Conservation (phyloP, 1,140 invertebrate genomes). For the Ooceraea biroi region DNA sequence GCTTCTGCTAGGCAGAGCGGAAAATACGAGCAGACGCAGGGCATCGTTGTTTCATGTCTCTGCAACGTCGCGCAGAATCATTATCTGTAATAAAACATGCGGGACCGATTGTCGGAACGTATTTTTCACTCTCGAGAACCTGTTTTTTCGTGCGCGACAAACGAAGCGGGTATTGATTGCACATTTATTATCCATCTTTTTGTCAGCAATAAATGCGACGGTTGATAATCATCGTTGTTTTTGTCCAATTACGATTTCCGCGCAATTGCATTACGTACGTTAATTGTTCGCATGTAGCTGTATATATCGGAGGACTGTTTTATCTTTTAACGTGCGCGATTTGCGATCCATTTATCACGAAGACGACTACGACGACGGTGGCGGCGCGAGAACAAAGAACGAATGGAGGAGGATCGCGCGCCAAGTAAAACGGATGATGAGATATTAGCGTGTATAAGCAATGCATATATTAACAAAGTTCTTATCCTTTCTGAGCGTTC, state of each 20-base stretch:
- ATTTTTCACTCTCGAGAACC: neutral
- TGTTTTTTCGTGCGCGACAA: constrained; percentile 8
- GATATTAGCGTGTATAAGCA: constrained; percentile 53
- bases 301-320: neutral
- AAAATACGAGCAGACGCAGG: constrained; percentile 1
- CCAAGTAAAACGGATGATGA: constrained; percentile 50
- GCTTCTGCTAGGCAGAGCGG: neutral
- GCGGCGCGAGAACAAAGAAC: constrained; percentile 14
- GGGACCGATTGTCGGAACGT: constrained; percentile 6
- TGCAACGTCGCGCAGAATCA: constrained; percentile 6
- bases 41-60: too few relatives aligned
- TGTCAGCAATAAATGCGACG: constrained; percentile 1
- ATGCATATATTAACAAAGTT: constrained; percentile 63
- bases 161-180: constrained; percentile 10
- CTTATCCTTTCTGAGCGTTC: constrained; percentile 56
- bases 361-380: too few relatives aligned
- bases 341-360: constrained; percentile 9
- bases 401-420: neutral
- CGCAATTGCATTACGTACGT: neutral
- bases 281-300: too few relatives aligned
- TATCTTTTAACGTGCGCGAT: constrained; percentile 6
- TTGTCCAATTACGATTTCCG: neutral
- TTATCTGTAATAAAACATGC: neutral
- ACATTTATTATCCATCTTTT: constrained; percentile 5
- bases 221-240: constrained; percentile 6